These are phyloP conservation scores for Anoplophora glabripennis DNA, from an alignment of 1,140 invertebrate species.

Conservation along the genomic window DNA sequence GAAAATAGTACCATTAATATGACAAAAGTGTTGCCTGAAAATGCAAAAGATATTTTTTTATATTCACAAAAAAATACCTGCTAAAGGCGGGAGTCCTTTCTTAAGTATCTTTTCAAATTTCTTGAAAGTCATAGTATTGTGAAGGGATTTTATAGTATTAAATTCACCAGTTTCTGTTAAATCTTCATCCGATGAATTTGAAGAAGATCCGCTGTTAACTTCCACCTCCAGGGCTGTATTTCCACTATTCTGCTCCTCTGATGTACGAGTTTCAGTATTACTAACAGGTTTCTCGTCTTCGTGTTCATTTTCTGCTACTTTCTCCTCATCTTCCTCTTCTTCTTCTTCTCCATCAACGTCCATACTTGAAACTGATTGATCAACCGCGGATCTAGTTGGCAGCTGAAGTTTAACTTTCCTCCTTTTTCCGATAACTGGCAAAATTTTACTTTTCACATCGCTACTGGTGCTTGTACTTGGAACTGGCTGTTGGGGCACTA, in stretches of 20 bases:
- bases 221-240: not conserved
- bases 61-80: conserved; percentile 6
- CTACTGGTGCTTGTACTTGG: conserved; percentile 15
- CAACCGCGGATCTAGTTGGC: conserved; percentile 22
- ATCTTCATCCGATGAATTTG: not conserved
- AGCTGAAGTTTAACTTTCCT: conserved; percentile 36
- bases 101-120: conserved; percentile 25
- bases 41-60: not conserved
- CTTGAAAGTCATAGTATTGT: conserved; percentile 20
- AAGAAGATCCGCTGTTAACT: not conserved
- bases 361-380: conserved; percentile 36
- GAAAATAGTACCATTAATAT: not conserved
- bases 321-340: conserved; percentile 10
- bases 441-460: conserved; percentile 18
- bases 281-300: conserved; percentile 5
- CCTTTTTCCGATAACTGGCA: conserved; percentile 45
- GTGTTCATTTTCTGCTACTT: not conserved
- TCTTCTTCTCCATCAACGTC: conserved; percentile 42
- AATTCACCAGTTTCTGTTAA: not conserved
- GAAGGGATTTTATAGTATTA: conserved; percentile 9
- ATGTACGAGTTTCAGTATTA: not conserved
- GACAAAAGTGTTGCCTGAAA: not conserved
- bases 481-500: conserved; percentile 38
- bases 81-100: conserved; percentile 15
- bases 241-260: not conserved